Evolutionary conservation across 2,888 invertebrate species (phyloP), one percentile per base, ranked within the genome.

Genomic region (Polia nebulosa): DNA sequence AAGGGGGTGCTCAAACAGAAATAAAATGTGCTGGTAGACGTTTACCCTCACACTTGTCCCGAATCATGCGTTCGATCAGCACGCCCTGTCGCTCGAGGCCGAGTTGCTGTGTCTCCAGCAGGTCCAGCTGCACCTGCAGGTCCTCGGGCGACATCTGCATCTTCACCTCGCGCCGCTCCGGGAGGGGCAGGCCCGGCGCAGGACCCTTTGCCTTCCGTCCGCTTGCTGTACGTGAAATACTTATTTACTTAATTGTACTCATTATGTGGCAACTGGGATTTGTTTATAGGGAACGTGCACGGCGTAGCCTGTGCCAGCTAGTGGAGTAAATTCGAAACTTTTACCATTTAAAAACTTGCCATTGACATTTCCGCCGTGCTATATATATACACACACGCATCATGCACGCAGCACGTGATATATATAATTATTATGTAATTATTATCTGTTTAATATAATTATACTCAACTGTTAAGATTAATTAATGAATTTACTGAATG

Each of bases 1-100:
- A 49, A 66, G 57, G 60, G 61, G 53, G 82, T 81, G 77, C 80
- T 67, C 47, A 57, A 78, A 78, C 57, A 61, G 67, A 69, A 72
- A 74, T 64, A 78, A 66, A 86, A 73, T 70, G 92, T 92, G 93
- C 92, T 76, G 29, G 78, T 81, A 69, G 72, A 83, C 86, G 88
- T 90, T 92, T 93, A 95, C 95, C 95, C 93, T 98, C 98, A 90
- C 97, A 97, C 93, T 98, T 97, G 89, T 97, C 97, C 84, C 99
- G 96, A 81, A 99, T 99, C 91, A 98, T 97, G 88, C 98, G 97
- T 91, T 99, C 99, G 82, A 99, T 96, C 80, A 97, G 96, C n/a
- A 99, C 98, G 51, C 99, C 99, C 90, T 99, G 98, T 70, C 97
- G 97, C 91, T 99, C 99, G 59, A 99, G 95, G 22, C 98, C 98